Conservation (phyloP, 1,140 invertebrate species). For the Sminthurides bifidus region DNA sequence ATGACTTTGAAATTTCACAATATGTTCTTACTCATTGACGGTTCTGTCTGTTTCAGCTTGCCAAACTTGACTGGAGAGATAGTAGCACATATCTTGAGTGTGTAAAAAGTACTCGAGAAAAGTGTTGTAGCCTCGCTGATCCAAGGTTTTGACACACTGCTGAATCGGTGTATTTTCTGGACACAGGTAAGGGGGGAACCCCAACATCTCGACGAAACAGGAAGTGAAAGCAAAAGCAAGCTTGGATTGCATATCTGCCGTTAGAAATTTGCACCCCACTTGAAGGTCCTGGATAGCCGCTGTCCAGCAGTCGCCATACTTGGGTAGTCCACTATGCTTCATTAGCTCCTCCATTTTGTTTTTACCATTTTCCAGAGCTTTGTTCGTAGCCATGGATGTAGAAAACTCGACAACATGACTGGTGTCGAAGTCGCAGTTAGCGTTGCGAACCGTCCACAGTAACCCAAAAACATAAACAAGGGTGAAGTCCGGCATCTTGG, state of each 20-base stretch:
- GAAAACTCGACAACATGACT: no score
- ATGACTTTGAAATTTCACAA: no score
- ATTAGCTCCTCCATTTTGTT: conserved; percentile 6
- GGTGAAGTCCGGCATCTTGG: no score
- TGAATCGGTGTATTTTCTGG: conserved; percentile 34
- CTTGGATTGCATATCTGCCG: conserved; percentile 47
- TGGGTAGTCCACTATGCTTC: not conserved
- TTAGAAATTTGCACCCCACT: conserved; percentile 45
- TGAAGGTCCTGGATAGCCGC: conserved; percentile 43
- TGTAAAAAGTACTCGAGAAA: conserved; percentile 58
- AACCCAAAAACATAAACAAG: no score
- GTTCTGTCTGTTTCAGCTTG: conserved; percentile 48
- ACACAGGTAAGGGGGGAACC: conserved; percentile 44
- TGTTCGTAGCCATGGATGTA: not conserved
- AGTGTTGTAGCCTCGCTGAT: conserved; percentile 46
- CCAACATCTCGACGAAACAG: conserved; percentile 52
- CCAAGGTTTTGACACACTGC: conserved; percentile 46
- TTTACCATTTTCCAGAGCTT: conserved; percentile 5
- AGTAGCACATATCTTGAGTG: conserved; percentile 56
- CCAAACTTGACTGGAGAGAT: conserved; percentile 52
- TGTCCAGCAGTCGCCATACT: conserved; percentile 48
- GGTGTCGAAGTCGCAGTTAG: no score
- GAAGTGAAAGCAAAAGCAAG: conserved; percentile 51
- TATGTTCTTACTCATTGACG: conserved; percentile 38
- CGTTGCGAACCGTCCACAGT: no score